Base-by-base conservation (phyloP, 2,113 vertebrate genomes). In the Theristicus caerulescens region DNA sequence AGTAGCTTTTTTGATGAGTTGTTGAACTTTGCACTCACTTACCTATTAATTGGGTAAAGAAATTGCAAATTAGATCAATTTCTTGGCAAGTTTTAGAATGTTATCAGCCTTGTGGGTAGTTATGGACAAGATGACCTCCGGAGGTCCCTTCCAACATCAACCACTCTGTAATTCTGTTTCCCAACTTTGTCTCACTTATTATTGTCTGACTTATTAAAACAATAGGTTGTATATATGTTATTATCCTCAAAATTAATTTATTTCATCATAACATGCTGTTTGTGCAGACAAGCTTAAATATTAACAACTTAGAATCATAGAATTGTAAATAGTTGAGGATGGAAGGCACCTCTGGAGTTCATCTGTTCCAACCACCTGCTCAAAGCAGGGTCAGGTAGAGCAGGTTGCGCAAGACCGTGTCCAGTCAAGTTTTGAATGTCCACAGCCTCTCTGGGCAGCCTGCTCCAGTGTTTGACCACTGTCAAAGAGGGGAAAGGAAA, bases 1-100 rank as follows among this genome's bases (percentile, higher is more conserved):
- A 96, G 98, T 70, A 69, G 18, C 32, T 66, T 72, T 73, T 77
- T 59, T 64, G 9, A 16, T 17, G 34, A 62, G 27, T 36, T 71
- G 16, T 58, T 89, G 58, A 52, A 40, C 29, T 93, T 86, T 38
- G 6, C 29, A 36, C 11, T 40, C 54, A 19, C 12, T 86, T 62
- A 29, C 19, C 18, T 86, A 16, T 49, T 52, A 72, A 70, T 42
- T 66, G 26, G 11, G 9, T 79, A 77, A 81, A 73, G 14, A 67
- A 90, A 22, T 65, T 22, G 20, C 24, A 61, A 58, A 46, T 51
- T 61, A 65, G 36, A 86, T 85, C 2, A 4, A 20, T 76, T 88
- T 69, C 36, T 54, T 74, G 34, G 26, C 31, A 58, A 62, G 55
- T 73, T 83, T 74, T 85, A 40, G 47, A 82, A 71, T 65, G 22